Conservation (phyloP, 2,888 invertebrate species). For the Andricus curvator region DNA sequence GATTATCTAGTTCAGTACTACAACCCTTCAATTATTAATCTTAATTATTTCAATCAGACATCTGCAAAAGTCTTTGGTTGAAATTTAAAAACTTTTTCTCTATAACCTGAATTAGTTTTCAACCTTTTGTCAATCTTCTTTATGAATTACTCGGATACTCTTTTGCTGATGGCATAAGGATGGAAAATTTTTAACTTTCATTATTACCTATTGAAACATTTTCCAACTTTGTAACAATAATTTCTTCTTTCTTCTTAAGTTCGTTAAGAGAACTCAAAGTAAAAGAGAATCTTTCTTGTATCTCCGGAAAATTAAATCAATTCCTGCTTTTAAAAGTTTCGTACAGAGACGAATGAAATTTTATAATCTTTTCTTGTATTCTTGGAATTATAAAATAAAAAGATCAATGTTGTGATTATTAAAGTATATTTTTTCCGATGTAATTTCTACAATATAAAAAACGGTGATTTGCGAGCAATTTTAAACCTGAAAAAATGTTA, state of each 20-base stretch:
- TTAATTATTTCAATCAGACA: too few relatives aligned
- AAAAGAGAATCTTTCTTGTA: slow-evolving; percentile 20
- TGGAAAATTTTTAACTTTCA: background rate
- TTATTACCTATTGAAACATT: slow-evolving; percentile 25
- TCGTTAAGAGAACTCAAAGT: slow-evolving; percentile 3
- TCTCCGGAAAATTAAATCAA: background rate
- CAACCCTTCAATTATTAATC: too few relatives aligned
- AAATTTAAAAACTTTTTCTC: too few relatives aligned
- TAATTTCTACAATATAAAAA: too few relatives aligned
- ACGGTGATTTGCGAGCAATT: too few relatives aligned
- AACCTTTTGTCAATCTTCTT: background rate
- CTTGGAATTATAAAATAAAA: background rate
- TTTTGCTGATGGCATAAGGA: background rate
- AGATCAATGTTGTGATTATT: background rate
- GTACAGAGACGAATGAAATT: background rate
- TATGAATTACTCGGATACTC: background rate
- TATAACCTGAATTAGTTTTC: too few relatives aligned
- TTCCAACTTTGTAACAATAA: slow-evolving; percentile 26
- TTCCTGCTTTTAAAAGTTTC: slow-evolving; percentile 15
- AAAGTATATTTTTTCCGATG: too few relatives aligned
- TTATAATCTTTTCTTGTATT: background rate
- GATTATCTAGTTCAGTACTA: too few relatives aligned
- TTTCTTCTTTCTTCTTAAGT: slow-evolving; percentile 4
- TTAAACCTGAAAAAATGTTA: too few relatives aligned
- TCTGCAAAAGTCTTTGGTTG: too few relatives aligned